These are phyloP conservation scores for Temnothorax nylanderi DNA, from an alignment of 1,140 invertebrate species.

Conservation along the genomic window DNA sequence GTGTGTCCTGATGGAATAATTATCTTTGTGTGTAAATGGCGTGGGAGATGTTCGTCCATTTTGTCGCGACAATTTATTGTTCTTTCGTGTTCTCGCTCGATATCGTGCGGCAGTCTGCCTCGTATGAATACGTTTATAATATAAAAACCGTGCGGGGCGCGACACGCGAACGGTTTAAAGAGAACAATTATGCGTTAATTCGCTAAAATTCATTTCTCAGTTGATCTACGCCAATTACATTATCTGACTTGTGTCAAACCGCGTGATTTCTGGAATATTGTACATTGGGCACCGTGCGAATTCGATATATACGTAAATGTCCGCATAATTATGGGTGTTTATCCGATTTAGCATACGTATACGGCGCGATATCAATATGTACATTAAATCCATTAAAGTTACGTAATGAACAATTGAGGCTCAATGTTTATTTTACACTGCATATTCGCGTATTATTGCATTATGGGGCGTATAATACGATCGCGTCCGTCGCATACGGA, in stretches of 20 bases:
- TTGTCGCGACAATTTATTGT: background rate
- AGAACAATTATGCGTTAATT: background rate
- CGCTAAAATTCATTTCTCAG: conserved; percentile 9
- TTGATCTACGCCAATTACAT: conserved; percentile 35
- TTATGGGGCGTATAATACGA: conserved; percentile 18
- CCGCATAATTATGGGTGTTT: conserved; percentile 64
- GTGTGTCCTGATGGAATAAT: conserved; percentile 52
- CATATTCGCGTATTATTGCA: conserved; percentile 47
- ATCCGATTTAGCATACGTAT: conserved; percentile 55
- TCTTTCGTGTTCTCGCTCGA: background rate
- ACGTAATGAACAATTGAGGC: conserved; percentile 42
- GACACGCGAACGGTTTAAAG: background rate
- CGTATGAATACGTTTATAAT: background rate
- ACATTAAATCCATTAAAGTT: conserved; percentile 61
- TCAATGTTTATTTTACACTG: conserved; percentile 65
- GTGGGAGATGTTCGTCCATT: background rate
- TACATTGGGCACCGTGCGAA: background rate
- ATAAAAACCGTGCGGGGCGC: background rate
- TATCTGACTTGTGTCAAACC: conserved; percentile 34
- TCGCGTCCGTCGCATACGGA: background rate
- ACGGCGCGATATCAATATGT: conserved; percentile 60
- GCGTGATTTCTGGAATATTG: conserved; percentile 21
- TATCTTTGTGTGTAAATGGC: conserved; percentile 19
- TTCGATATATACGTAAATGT: conserved; percentile 59
- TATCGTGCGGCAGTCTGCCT: background rate